Evolutionary conservation across 2,113 vertebrate species (phyloP), one percentile per base, ranked within the genome.

Genomic region (Sakesphorus luctuosus): DNA sequence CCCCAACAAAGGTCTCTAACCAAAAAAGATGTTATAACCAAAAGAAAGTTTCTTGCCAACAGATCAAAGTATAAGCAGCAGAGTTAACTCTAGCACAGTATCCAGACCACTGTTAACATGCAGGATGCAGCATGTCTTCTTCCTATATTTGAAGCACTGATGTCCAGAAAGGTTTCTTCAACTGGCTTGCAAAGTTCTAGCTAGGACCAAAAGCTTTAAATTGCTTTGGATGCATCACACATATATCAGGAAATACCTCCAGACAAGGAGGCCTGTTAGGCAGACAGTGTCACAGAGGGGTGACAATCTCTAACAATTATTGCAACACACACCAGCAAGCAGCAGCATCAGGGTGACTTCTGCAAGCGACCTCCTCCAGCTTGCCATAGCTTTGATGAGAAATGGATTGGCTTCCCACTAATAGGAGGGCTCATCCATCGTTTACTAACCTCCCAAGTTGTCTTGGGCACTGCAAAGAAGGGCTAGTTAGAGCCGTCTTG

Each of bases 341-440:
- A 67, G 40, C 13, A 87, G 47, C 44, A 67, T 13, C 38, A 52
- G 38, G 33, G 31, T 52, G 78, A 52, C 44, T 55, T 52, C 61
- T 11, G 7, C 52, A 89, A 47, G 50, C 38, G 10, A 59, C 33
- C 53, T 85, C 38, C 36, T 87, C 31, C 38, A 28, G 43, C 9
- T 7, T 15, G 36, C 12, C n/a, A 19, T 2, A 71, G 58, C 3
- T 61, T 55, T 67, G 79, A 80, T 0, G 1, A 66, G n/a, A 83
- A 73, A 77, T 56, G 11, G 40, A 78, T 1, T 29, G 36, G 17
- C 6, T 73, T 71, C 13, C 26, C 62, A n/a, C n/a, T 46, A 13
- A 29, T 0, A 62, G 31, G 25, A 59, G 26, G 20, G 46, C 21
- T 74, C 14, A 2, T 11, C 36, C 5, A 1, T 52, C 5, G 0